Base-by-base conservation (phyloP, 2,888 invertebrate genomes). In the Entomobrya proxima region DNA sequence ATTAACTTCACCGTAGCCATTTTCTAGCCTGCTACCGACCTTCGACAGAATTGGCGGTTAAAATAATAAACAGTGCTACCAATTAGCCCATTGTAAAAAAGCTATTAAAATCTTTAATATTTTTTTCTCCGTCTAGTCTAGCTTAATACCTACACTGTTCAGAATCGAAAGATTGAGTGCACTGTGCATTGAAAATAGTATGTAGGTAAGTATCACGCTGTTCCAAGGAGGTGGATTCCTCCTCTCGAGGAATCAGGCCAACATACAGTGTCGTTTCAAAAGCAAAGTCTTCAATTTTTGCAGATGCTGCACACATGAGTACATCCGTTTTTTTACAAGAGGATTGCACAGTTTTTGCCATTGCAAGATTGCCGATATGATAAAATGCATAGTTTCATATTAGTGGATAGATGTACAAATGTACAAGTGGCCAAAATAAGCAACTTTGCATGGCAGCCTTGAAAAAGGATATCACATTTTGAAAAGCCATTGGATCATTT, bases 1-100 rank as follows among this genome's bases (percentile, higher is more conserved):
- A 88, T 61, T 37, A 88, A 67, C 21, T 84, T 79, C 0, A 77
- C 87, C 18, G 24, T 79, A 40, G 24, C 40, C 75, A 67, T 86
- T n/a, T 64, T 18, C 2, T 3, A 55, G 24, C 7, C 7, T n/a
- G 55, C 55, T 47, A 21, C 4, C 5, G n/a, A 4, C 24, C 55
- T n/a, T n/a, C n/a, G n/a, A n/a, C n/a, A n/a, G n/a, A n/a, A n/a
- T n/a, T n/a, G n/a, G 21, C 27, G 15, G 61, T 32, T 61, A 35
- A 32, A 61, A 61, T n/a, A 61, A 61, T 18, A 61, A 61, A 61
- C 35, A 61, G 58, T 58, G 30, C 13, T 58, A 27, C 58, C 11
- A 27, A 58, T 27, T 58, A 11, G n/a, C 47, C 47, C n/a, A 13
- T 21, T 52, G 32, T 30, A 61, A 61, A n/a, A 18, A 35, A n/a